Percentiles rank a stretch among this genome's conserved stretches.
phyloP scores from a whole-genome alignment of 2,888 invertebrate genomes.

The Tricholauxania praeusta region DNA sequence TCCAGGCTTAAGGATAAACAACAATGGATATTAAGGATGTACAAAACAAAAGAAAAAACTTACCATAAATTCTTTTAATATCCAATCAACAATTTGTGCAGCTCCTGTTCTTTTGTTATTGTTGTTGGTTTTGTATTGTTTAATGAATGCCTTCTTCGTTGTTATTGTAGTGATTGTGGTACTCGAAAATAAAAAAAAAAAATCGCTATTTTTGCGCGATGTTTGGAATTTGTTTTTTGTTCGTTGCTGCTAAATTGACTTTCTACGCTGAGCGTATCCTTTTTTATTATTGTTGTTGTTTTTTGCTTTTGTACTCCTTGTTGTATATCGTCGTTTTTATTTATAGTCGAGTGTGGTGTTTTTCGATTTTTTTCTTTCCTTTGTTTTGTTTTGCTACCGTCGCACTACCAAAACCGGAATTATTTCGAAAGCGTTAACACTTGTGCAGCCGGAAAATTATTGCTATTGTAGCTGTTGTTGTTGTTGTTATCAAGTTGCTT shows the following conservation, averaged over 20 bases:
- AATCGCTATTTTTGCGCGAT: constrained; percentile 20
- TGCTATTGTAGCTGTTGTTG: constrained; percentile 23
- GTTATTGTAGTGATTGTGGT: constrained; percentile 15
- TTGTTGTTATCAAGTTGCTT: constrained; percentile 9
- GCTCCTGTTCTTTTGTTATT: constrained; percentile 26
- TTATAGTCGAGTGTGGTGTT: background rate
- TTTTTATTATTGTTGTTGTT: background rate
- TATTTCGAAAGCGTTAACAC: constrained; percentile 33
- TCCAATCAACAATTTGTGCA: constrained; percentile 35
- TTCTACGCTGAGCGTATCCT: background rate
- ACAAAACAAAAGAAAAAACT: constrained; percentile 21
- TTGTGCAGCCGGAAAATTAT: constrained; percentile 10
- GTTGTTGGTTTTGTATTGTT: constrained; percentile 3
- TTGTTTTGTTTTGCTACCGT: background rate
- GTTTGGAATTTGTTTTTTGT: background rate
- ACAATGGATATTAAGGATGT: background rate
- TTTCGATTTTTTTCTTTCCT: background rate
- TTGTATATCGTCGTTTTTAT: too few species aligned
- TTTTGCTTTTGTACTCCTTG: background rate
- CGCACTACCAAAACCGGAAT: constrained; percentile 17
- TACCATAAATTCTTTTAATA: constrained; percentile 39
- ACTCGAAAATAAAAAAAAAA: constrained; percentile 5
- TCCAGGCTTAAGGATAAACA: too few species aligned
- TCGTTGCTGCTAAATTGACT: constrained; percentile 24
- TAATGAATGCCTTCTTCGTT: background rate